phyloP scores from a whole-genome alignment of 1,140 invertebrate species.

The Adoxophyes honmai region DNA sequence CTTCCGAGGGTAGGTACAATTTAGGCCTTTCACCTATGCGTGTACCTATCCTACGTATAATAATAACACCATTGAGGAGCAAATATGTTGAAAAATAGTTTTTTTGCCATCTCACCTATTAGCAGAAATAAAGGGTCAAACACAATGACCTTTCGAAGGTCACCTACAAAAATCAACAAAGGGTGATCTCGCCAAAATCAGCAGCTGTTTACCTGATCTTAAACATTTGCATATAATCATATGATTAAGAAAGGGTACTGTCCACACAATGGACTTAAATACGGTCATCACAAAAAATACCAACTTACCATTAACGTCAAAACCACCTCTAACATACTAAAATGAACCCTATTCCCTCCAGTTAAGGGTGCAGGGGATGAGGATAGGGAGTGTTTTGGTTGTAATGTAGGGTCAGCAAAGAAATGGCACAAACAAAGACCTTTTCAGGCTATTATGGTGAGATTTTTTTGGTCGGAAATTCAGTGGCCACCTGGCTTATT shows the following conservation, averaged over 20 bases:
- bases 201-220: constrained; percentile 55
- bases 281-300: constrained; percentile 28
- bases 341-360: neutral
- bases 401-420: constrained; percentile 27
- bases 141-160: neutral
- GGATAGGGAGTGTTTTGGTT: neutral
- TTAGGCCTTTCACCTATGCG: too few relatives aligned
- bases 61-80: neutral
- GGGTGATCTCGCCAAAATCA: neutral
- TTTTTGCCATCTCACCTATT: neutral
- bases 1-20: too few relatives aligned
- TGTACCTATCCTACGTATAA: too few relatives aligned
- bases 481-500: constrained; percentile 33
- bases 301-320: constrained; percentile 12
- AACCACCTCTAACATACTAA: constrained; percentile 1
- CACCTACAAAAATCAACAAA: neutral
- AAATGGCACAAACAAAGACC: constrained; percentile 22
- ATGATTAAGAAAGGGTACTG: constrained; percentile 36
- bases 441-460: constrained; percentile 18
- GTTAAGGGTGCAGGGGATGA: neutral
- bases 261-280: constrained; percentile 36
- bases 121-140: constrained; percentile 18
- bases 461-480: constrained; percentile 18
- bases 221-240: constrained; percentile 29
- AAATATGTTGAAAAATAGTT: neutral